phyloP scores from a whole-genome alignment of 2,113 vertebrate species.

The Sphaerodactylus townsendi region DNA sequence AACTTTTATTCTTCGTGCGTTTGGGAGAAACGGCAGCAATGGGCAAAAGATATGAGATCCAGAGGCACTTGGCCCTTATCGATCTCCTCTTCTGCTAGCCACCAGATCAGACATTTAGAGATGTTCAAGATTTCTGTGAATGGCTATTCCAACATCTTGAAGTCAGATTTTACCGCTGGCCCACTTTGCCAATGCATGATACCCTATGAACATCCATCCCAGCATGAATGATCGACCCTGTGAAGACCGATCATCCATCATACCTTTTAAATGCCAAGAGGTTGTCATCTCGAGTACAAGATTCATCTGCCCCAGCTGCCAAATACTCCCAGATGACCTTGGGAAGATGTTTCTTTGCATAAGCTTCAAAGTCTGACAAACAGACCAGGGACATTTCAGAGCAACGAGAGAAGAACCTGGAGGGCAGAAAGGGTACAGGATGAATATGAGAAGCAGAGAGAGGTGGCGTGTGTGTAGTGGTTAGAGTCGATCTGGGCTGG shows the following conservation, averaged over 20 bases:
- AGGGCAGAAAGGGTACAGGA: constrained; percentile 17
- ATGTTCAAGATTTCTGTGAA: not conserved
- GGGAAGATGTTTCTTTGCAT: constrained; percentile 85
- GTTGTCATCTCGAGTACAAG: constrained; percentile 87
- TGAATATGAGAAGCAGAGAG: not conserved
- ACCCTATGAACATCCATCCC: not conserved
- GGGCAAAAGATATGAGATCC: too few relatives aligned
- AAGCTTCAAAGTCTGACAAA: constrained; percentile 88
- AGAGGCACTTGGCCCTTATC: too few relatives aligned
- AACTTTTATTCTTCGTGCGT: too few relatives aligned
- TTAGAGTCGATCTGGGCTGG: too few relatives aligned
- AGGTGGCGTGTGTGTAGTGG: not conserved
- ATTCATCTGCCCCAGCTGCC: constrained; percentile 88
- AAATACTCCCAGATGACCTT: constrained; percentile 91
- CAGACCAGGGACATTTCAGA: constrained; percentile 87
- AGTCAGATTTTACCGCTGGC: not conserved
- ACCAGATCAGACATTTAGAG: too few relatives aligned
- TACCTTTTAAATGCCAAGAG: constrained; percentile 88
- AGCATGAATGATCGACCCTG: not conserved
- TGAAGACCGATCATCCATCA: not conserved
- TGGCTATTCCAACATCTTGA: not conserved
- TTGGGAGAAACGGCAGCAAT: too few relatives aligned
- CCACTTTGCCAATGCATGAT: too few relatives aligned
- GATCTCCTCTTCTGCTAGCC: too few relatives aligned
- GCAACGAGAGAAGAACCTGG: constrained; percentile 68